phyloP scores from a whole-genome alignment of 2,113 vertebrate genomes.

The Strigops habroptila region DNA sequence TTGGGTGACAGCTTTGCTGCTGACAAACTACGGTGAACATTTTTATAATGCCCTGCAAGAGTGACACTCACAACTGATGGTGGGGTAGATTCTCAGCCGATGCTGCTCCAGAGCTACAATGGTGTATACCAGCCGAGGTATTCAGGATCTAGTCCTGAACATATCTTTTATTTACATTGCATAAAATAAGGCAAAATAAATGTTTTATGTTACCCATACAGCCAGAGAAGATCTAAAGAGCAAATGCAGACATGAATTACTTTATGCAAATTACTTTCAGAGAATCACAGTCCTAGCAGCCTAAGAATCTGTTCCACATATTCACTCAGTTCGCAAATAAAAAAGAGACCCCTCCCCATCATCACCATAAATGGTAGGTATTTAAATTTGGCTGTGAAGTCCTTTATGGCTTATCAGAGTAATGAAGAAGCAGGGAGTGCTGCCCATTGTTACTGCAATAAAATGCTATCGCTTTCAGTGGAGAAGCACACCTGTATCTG shows the following conservation, averaged over 20 bases:
- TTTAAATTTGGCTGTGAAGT: not conserved
- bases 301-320: not conserved
- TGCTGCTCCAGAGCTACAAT: not conserved
- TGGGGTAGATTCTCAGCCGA: not conserved
- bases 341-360: not conserved
- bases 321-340: not conserved
- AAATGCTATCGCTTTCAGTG: not conserved
- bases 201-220: not conserved
- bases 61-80: not conserved
- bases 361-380: not conserved
- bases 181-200: slow-evolving; percentile 27
- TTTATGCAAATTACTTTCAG: not conserved
- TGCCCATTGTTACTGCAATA: not conserved
- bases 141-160: not conserved
- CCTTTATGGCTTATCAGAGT: not conserved
- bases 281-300: not conserved
- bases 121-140: not conserved
- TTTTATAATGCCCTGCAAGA: not conserved
- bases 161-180: not conserved
- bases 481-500: not conserved
- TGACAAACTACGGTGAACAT: not conserved
- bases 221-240: not conserved
- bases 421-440: not conserved
- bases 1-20: slow-evolving; percentile 45
- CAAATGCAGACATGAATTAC: not conserved